Base-by-base conservation (phyloP, 2,797 vertebrate species). In the Syncerus caffer region DNA sequence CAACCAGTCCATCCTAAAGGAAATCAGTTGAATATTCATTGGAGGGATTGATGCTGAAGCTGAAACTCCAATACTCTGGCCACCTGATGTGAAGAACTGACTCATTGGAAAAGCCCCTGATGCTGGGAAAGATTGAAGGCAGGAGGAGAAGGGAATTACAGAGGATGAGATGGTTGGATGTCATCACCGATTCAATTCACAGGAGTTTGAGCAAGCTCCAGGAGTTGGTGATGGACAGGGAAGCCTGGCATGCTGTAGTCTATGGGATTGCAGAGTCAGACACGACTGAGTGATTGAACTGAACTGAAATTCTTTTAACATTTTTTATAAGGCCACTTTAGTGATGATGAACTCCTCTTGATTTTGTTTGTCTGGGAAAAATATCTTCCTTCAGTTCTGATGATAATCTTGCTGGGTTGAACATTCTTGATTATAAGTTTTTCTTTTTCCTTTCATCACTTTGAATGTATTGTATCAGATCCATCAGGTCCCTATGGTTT, bases 181-280 rank as follows among this genome's bases (percentile, higher is more conserved):
- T 1, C 17, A 67, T 67, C n/a, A 34, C 5, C 0, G 0, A 71
- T 34, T 23, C 64, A 34, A 34, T 21, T 9, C 2, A 34, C n/a
- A 67, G 21, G 64, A 67, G 17, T 67, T 10, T 34, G n/a, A 67
- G n/a, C 9, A 34, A 67, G n/a, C 17, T 67, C 64, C 17, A 34
- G n/a, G 64, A 21, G n/a, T 67, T 67, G n/a, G n/a, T 34, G 64
- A 21, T 67, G 64, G 17, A 11, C 8, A 67, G 2, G 7, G 64
- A 67, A 34, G 64, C 19, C 64, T 71, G 64, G 64, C 0, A 0
- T 67, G n/a, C n/a, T 67, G 8, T 34, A 67, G n/a, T 67, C n/a
- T 19, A 67, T 23, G 34, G 10, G 19, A 10, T 38, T 34, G 10
- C 64, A 67, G 31, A 38, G 34, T 71, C 34, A 23, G n/a, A 71